phyloP scores from a whole-genome alignment of 2,888 invertebrate species.

The Panopea generosa region DNA sequence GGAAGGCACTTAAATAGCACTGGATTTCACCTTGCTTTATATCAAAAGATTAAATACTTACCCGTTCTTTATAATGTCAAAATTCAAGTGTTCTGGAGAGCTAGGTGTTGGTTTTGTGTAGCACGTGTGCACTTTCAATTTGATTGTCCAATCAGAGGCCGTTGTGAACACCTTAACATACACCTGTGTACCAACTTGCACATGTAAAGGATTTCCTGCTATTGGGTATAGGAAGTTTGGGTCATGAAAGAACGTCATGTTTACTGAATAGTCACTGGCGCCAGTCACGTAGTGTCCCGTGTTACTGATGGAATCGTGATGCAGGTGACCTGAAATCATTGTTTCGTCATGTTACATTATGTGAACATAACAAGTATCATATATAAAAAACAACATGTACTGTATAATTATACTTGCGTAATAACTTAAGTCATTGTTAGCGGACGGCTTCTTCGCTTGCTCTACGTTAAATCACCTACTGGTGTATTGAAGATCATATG shows the following conservation, averaged over 20 bases:
- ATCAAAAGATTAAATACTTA: too few relatives aligned
- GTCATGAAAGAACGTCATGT: conserved; percentile 48
- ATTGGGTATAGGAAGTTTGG: conserved; percentile 37
- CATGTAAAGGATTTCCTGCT: conserved; percentile 34
- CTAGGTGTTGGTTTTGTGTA: conserved; percentile 48
- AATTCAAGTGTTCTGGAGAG: conserved; percentile 31
- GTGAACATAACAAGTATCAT: too few relatives aligned
- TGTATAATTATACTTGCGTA: too few relatives aligned
- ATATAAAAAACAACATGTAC: too few relatives aligned
- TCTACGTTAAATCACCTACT: too few relatives aligned
- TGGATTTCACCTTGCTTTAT: too few relatives aligned
- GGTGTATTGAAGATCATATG: too few relatives aligned
- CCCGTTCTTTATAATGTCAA: conserved; percentile 53
- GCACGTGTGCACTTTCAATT: conserved; percentile 55
- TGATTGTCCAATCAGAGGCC: conserved; percentile 45
- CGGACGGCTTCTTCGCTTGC: too few relatives aligned
- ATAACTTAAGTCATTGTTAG: too few relatives aligned
- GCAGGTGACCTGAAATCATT: conserved; percentile 7
- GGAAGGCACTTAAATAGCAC: too few relatives aligned
- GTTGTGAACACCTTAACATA: conserved; percentile 59
- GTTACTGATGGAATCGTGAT: conserved; percentile 8
- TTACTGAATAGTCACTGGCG: conserved; percentile 40
- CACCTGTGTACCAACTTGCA: conserved; percentile 46
- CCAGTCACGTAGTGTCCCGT: conserved; percentile 22
- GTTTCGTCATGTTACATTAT: too few relatives aligned